These are phyloP conservation scores for Neomorphus geoffroyi DNA, from an alignment of 2,797 vertebrate species.

Conservation along the genomic window DNA sequence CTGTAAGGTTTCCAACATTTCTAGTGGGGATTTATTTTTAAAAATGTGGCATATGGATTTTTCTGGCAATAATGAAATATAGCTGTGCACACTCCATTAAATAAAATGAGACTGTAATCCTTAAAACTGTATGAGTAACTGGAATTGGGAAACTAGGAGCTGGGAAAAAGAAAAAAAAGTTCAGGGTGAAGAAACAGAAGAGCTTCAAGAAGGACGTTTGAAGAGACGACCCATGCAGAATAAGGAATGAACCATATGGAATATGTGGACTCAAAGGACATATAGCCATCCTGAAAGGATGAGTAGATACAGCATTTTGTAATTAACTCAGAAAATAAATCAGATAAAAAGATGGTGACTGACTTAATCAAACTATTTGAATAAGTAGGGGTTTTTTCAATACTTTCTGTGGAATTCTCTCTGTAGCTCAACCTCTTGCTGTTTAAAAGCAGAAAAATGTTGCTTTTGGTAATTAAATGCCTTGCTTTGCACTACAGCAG, in stretches of 20 bases:
- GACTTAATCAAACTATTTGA: background rate
- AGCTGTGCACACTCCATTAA: constrained; percentile 46
- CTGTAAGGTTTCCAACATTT: constrained; percentile 76
- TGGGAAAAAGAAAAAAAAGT: background rate
- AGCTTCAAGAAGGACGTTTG: background rate
- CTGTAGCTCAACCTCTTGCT: background rate
- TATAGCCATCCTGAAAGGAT: background rate
- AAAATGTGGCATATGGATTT: constrained; percentile 76
- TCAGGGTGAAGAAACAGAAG: background rate
- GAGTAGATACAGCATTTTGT: background rate
- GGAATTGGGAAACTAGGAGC: background rate
- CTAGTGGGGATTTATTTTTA: constrained; percentile 74
- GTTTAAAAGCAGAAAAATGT: background rate
- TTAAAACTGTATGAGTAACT: constrained; percentile 11
- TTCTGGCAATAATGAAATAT: constrained; percentile 72
- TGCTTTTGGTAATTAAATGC: background rate
- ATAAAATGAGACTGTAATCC: constrained; percentile 53
- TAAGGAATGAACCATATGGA: background rate
- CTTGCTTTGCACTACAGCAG: background rate
- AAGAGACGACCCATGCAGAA: background rate
- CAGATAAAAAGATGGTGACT: background rate
- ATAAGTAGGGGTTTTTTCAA: background rate
- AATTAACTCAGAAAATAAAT: background rate
- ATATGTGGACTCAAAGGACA: background rate
- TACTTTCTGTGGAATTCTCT: background rate